Base-by-base conservation (phyloP, 37 sponge, comb jelly and placozoan genomes). In the Beroe forskalii region DNA sequence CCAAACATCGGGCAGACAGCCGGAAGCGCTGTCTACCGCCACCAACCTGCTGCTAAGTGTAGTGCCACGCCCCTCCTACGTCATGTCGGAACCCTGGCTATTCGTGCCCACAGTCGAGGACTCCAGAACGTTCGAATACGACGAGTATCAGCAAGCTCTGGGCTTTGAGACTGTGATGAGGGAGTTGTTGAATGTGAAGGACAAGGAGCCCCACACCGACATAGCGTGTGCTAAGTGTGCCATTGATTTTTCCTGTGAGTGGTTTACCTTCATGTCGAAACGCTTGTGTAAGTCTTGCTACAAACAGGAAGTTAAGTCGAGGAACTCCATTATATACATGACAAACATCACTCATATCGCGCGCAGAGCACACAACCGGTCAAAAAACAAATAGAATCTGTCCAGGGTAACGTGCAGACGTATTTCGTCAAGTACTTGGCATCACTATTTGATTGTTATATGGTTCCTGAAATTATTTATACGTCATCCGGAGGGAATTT, bases 161-260 rank as follows among this genome's bases (percentile, higher is more conserved):
- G 75, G 75, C 8, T 72, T 72, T 72, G 75, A 72, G 35, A 37
- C 37, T 12, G 75, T 72, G 8, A 37, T 37, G 75, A 72, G 75
- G 75, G 31, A 33, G 39, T 36, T 72, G 75, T 37, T 72, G 75
- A 72, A 72, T 36, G 35, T 20, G 8, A 39, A 30, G 40, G 40
- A 72, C 37, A 19, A 35, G 6, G 22, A 19, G 31, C 37, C 4
- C 1, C 39, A 35, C 8, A 8, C 75, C 20, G 35, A 36, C 12
- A 30, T 38, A 6, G 75, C 31, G 39, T 72, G 75, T 72, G 75
- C 75, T 3, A 72, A 37, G 22, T 72, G 75, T 72, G 30, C 2
- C 75, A 72, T 72, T 72, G 75, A 72, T 39, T 72, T 72, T 36
- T 72, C 75, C 4, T 30, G 37, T 36, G 75, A 72, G 39, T 72